These are phyloP conservation scores for Cisticola juncidis DNA, from an alignment of 2,113 vertebrate genomes.

Conservation along the genomic window DNA sequence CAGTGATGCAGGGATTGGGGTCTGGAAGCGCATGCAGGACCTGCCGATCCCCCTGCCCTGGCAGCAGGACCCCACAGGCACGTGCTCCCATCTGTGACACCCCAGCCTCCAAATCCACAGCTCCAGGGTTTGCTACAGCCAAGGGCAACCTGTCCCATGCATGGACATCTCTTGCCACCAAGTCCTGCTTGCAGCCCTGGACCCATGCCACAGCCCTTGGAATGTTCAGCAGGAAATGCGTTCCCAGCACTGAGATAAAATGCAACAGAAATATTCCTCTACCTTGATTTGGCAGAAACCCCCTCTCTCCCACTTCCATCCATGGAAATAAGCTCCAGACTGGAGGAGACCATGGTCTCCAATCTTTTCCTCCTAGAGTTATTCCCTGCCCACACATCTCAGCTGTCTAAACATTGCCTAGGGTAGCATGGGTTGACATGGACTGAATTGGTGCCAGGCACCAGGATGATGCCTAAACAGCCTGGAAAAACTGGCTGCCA, in stretches of 20 bases:
- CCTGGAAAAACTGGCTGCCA: not conserved
- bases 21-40: not conserved
- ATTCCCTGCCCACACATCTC: not conserved
- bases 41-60: rapidly evolving
- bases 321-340: not conserved
- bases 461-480: not conserved
- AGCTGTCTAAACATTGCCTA: not conserved
- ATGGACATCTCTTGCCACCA: not conserved
- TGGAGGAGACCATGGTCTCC: not conserved
- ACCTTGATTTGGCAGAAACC: not conserved
- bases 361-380: not conserved
- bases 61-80: not conserved
- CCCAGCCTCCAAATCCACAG: not conserved
- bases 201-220: not conserved
- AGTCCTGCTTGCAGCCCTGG: not conserved
- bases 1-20: not conserved
- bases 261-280: not conserved
- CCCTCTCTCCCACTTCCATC: not conserved
- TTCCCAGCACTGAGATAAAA: rapidly evolving
- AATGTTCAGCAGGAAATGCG: not conserved
- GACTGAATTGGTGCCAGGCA: not conserved
- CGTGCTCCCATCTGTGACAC: not conserved
- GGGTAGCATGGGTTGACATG: not conserved
- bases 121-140: not conserved
- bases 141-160: not conserved